phyloP scores from a whole-genome alignment of 2,888 invertebrate species.

The Pteria penguin region DNA sequence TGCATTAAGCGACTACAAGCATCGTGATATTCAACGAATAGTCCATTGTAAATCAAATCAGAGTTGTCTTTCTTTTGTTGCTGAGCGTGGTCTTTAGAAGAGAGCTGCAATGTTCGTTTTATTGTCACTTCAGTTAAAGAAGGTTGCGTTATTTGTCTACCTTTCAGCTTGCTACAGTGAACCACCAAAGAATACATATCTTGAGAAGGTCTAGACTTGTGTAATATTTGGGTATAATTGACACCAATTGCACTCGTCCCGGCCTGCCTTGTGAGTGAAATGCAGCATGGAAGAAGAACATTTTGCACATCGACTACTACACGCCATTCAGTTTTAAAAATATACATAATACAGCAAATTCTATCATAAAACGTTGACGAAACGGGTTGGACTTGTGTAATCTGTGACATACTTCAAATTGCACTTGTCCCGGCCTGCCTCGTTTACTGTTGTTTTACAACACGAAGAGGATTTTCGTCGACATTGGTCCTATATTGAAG shows the following conservation, averaged over 20 bases:
- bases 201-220: slow-evolving; percentile 52
- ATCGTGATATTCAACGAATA: background rate
- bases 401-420: background rate
- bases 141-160: background rate
- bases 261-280: slow-evolving; percentile 44
- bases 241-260: slow-evolving; percentile 61
- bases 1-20: slow-evolving; percentile 11
- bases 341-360: too few relatives aligned
- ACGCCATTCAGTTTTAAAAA: too few relatives aligned
- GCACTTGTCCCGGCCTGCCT: background rate
- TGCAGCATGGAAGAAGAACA: too few relatives aligned
- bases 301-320: too few relatives aligned
- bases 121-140: background rate
- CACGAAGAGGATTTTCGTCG: background rate
- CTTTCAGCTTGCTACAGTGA: background rate
- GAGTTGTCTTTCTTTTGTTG: background rate
- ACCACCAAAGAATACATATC: background rate
- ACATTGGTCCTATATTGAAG: too few relatives aligned
- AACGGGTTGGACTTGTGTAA: background rate
- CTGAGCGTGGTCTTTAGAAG: background rate
- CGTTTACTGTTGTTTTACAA: background rate
- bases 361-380: background rate
- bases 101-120: background rate
- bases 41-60: background rate
- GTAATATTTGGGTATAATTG: slow-evolving; percentile 48